Conservation (phyloP, 2,113 vertebrate species). For the Geococcyx californianus region DNA sequence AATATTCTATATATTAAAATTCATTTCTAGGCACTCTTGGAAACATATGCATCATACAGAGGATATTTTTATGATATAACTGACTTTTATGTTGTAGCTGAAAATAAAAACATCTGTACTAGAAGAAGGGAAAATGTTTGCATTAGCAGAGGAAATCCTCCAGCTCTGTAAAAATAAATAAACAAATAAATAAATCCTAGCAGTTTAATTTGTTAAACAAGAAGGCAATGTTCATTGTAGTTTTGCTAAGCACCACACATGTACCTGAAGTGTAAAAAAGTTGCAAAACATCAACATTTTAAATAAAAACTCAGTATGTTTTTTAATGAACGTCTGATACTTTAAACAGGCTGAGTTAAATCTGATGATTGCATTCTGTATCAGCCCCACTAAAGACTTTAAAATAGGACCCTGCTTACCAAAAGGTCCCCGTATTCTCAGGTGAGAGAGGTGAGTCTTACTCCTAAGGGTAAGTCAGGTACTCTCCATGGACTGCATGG, state of each 20-base stretch:
- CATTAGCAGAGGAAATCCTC: constrained; percentile 25
- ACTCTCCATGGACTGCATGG: fast-evolving
- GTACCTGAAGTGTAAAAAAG: background rate
- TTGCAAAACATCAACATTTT: background rate
- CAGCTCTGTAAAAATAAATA: constrained; percentile 42
- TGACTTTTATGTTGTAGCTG: constrained; percentile 30
- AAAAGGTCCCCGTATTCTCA: background rate
- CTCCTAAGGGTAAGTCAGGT: background rate
- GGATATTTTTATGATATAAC: constrained; percentile 11
- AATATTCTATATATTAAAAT: constrained; percentile 59
- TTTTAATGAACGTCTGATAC: background rate
- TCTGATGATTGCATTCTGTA: background rate
- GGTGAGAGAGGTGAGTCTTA: background rate
- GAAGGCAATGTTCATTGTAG: background rate
- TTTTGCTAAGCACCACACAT: background rate
- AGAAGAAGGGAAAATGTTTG: constrained; percentile 34
- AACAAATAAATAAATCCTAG: background rate
- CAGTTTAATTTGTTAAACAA: constrained; percentile 31
- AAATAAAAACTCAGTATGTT: background rate
- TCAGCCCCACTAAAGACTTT: background rate
- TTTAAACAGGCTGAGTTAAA: background rate
- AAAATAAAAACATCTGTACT: constrained; percentile 54
- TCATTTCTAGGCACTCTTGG: constrained; percentile 36
- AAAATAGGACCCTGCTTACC: background rate
- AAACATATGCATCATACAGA: constrained; percentile 29